These are phyloP conservation scores for Torymus texanus DNA, from an alignment of 2,888 invertebrate species.

Conservation along the genomic window DNA sequence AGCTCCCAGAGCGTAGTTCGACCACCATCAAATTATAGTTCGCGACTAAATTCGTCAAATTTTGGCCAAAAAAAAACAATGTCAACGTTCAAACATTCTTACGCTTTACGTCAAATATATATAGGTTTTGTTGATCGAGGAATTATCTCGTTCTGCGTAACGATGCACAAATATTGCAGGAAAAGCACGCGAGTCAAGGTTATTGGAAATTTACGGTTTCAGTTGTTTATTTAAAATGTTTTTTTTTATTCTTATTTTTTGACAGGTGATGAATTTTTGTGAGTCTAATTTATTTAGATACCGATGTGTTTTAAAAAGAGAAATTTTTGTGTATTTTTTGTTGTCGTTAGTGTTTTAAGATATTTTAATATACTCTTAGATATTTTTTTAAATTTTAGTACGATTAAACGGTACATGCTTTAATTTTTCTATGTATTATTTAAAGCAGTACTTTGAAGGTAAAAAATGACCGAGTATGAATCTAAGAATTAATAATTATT, in stretches of 20 bases:
- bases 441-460: neutral
- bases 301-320: slow-evolving; percentile 13
- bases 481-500: slow-evolving; percentile 19
- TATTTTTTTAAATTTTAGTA: slow-evolving; percentile 24
- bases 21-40: neutral
- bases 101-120: neutral
- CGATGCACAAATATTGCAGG: neutral
- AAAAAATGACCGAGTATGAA: slow-evolving; percentile 22
- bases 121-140: slow-evolving; percentile 9
- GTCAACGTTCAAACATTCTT: neutral
- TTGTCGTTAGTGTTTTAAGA: slow-evolving; percentile 36
- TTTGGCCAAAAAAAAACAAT: slow-evolving; percentile 4
- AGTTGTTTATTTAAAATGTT: neutral
- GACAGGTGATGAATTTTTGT: slow-evolving; percentile 4
- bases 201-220: neutral
- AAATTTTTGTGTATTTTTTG: slow-evolving; percentile 22
- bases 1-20: slow-evolving; percentile 67
- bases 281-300: slow-evolving; percentile 7
- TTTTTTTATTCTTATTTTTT: neutral
- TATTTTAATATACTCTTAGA: slow-evolving; percentile 33
- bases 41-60: neutral
- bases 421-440: slow-evolving; percentile 3
- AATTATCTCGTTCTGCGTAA: slow-evolving; percentile 7
- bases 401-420: slow-evolving; percentile 14
- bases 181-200: neutral